Conservation (phyloP, 2,797 vertebrate species). For the Pteropus rufus region DNA sequence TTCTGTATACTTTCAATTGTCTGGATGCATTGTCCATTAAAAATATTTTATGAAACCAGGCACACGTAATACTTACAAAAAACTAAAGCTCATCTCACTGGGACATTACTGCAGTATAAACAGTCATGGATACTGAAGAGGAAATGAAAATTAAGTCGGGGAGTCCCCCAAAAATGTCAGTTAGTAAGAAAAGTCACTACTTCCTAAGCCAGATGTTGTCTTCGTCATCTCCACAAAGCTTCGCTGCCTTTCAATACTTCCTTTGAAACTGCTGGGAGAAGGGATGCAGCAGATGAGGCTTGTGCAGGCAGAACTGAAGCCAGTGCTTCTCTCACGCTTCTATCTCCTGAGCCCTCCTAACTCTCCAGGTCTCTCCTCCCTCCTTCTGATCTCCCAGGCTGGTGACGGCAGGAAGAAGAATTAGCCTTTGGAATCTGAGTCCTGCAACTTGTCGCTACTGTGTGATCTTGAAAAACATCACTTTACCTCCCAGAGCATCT, state of each 20-base stretch:
- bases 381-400: background rate
- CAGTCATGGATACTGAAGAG: background rate
- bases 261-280: background rate
- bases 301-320: background rate
- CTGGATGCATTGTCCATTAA: background rate
- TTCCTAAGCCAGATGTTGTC: background rate
- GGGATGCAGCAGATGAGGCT: background rate
- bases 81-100: background rate
- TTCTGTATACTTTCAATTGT: background rate
- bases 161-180: background rate
- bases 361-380: background rate
- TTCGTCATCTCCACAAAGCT: background rate
- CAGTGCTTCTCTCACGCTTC: rapidly evolving
- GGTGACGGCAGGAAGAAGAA: background rate
- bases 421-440: background rate
- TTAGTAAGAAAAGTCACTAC: background rate
- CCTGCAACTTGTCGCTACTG: background rate
- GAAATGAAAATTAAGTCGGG: background rate
- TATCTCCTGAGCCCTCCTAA: background rate
- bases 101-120: background rate
- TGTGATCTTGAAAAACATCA: background rate
- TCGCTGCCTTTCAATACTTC: background rate
- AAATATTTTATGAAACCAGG: background rate
- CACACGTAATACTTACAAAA: background rate
- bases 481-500: background rate